A percentile compares a stretch with the other conserved stretches of the same genome.
phyloP scores from a whole-genome alignment of 1,140 invertebrate genomes.

The Saccostrea echinata region DNA sequence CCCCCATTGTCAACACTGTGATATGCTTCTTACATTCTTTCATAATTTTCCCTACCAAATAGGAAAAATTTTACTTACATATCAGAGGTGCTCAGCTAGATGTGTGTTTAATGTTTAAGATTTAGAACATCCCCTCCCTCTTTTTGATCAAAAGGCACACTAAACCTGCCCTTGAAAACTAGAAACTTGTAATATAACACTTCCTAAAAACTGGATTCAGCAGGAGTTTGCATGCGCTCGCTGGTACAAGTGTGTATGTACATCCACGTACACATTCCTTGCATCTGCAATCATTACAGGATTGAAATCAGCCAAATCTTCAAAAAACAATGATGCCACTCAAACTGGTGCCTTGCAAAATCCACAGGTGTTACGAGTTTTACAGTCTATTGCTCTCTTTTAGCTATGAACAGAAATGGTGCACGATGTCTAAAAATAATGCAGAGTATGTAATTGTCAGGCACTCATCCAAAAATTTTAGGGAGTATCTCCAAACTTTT shows the following conservation, averaged over 20 bases:
- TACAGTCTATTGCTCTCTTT: conserved; percentile 31
- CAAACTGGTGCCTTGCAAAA: not conserved
- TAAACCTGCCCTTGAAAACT: not conserved
- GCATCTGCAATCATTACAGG: not conserved
- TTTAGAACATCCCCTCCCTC: not conserved
- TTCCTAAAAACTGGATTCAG: not conserved
- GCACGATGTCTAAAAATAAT: conserved; percentile 22
- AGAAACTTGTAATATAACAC: not conserved
- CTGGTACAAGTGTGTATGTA: not conserved
- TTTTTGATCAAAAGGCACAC: not conserved
- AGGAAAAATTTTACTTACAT: no score
- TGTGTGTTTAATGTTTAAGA: not conserved
- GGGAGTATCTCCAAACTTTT: conserved; percentile 38
- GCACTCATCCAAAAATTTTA: conserved; percentile 37
- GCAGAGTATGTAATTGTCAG: conserved; percentile 34
- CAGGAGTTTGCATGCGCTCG: not conserved
- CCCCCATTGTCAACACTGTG: no score
- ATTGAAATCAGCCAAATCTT: conserved; percentile 19
- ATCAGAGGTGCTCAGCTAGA: no score
- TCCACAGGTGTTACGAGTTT: conserved; percentile 24
- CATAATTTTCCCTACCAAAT: no score
- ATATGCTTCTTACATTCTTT: no score
- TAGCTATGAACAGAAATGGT: conserved; percentile 15
- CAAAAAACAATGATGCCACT: conserved; percentile 16
- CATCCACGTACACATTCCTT: not conserved